These are phyloP conservation scores for Smutsia temminckii DNA, from an alignment of 2,797 vertebrate genomes.

Conservation along the genomic window DNA sequence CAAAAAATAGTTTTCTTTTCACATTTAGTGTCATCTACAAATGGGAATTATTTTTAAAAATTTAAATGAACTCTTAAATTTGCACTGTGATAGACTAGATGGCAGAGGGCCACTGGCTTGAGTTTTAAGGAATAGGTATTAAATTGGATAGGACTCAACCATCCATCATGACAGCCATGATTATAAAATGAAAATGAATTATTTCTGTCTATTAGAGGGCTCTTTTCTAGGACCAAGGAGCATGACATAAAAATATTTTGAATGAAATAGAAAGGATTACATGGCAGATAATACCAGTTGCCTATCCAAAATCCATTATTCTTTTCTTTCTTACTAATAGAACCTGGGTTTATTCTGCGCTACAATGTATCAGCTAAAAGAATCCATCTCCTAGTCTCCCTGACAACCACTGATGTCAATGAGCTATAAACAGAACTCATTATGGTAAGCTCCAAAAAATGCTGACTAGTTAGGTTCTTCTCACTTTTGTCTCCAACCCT, in stretches of 20 bases:
- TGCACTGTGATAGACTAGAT: not conserved
- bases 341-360: not conserved
- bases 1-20: not conserved
- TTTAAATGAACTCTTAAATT: not conserved
- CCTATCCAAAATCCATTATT: not conserved
- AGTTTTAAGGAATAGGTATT: not conserved
- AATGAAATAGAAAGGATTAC: not conserved
- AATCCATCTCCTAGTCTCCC: not conserved
- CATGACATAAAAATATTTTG: not conserved
- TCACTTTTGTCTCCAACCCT: not conserved
- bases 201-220: not conserved
- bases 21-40: not conserved
- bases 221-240: not conserved
- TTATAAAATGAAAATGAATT: not conserved
- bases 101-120: not conserved
- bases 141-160: not conserved
- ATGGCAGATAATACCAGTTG: not conserved
- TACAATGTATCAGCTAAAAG: not conserved
- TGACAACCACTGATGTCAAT: not conserved
- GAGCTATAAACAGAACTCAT: conserved; percentile 14
- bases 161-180: not conserved
- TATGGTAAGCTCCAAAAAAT: not conserved
- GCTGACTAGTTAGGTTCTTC: not conserved
- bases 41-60: not conserved
- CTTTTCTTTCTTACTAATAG: conserved; percentile 9